These are phyloP conservation scores for Spodoptera frugiperda DNA, from an alignment of 1,140 invertebrate genomes.

Conservation along the genomic window DNA sequence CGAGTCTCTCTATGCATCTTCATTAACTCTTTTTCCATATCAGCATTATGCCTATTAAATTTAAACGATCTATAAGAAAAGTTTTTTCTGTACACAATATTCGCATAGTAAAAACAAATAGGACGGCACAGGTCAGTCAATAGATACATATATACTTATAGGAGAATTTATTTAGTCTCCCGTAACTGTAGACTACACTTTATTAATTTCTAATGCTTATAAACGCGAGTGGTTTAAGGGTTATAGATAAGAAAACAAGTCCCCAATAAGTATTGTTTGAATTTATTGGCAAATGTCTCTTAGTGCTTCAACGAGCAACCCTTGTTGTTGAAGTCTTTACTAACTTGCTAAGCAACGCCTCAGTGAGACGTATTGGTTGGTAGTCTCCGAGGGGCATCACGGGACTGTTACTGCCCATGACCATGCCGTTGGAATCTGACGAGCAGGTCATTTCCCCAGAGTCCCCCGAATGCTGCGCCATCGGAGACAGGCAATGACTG, in stretches of 20 bases:
- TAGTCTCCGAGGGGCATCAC: constrained; percentile 67
- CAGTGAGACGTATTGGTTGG: constrained; percentile 88
- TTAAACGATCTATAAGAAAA: constrained; percentile 29
- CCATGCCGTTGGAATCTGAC: constrained; percentile 62
- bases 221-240: too few relatives aligned
- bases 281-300: too few relatives aligned
- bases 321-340: constrained; percentile 45
- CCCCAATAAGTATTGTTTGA: too few relatives aligned
- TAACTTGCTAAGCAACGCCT: constrained; percentile 88
- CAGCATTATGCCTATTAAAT: constrained; percentile 88
- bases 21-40: constrained; percentile 92
- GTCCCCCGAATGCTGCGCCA: constrained; percentile 57
- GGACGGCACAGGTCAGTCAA: background rate
- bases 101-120: background rate
- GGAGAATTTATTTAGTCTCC: background rate
- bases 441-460: constrained; percentile 56
- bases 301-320: background rate
- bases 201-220: too few relatives aligned
- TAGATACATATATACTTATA: too few relatives aligned
- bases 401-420: constrained; percentile 56
- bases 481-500: constrained; percentile 57
- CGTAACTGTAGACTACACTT: too few relatives aligned
- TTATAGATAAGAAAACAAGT: background rate
- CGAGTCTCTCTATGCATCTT: constrained; percentile 88
- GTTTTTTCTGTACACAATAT: constrained; percentile 1